Percentiles rank a stretch among this genome's conserved stretches.
These are phyloP conservation scores for Egretta garzetta DNA, from an alignment of 2,113 vertebrate species.

Conservation along the genomic window DNA sequence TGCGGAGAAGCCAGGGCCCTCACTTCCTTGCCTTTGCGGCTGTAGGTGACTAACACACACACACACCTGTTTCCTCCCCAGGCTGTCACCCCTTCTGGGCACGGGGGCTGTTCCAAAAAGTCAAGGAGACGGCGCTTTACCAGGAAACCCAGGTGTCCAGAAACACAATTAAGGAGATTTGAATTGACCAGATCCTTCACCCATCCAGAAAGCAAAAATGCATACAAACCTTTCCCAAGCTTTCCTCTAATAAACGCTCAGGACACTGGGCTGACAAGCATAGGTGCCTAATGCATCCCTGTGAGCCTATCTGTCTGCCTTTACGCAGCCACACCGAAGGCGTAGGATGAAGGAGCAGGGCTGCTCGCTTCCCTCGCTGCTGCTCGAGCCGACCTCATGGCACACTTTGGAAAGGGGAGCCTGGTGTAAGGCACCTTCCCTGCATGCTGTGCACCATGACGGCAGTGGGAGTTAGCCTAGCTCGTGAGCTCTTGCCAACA, in stretches of 20 bases:
- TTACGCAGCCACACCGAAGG: neutral
- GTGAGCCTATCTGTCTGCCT: neutral
- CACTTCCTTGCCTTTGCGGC: constrained; percentile 27
- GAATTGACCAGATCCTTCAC: neutral
- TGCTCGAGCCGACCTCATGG: neutral
- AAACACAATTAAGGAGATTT: neutral
- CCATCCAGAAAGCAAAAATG: neutral
- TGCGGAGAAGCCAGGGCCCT: neutral
- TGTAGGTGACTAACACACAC: neutral
- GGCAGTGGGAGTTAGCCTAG: neutral
- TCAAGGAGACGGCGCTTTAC: neutral
- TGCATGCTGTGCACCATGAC: neutral
- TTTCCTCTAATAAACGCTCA: neutral
- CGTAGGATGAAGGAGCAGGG: neutral
- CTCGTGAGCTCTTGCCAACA: neutral
- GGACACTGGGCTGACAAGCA: neutral
- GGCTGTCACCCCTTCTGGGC: neutral
- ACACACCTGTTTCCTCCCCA: constrained; percentile 37
- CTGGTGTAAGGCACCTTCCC: neutral
- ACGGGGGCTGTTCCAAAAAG: neutral
- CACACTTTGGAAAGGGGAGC: neutral
- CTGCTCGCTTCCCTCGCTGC: neutral
- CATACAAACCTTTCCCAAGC: neutral
- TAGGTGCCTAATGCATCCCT: neutral
- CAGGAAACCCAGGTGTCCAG: constrained; percentile 32